These are phyloP conservation scores for Conomelus anceps DNA, from an alignment of 2,888 invertebrate species.

Conservation along the genomic window DNA sequence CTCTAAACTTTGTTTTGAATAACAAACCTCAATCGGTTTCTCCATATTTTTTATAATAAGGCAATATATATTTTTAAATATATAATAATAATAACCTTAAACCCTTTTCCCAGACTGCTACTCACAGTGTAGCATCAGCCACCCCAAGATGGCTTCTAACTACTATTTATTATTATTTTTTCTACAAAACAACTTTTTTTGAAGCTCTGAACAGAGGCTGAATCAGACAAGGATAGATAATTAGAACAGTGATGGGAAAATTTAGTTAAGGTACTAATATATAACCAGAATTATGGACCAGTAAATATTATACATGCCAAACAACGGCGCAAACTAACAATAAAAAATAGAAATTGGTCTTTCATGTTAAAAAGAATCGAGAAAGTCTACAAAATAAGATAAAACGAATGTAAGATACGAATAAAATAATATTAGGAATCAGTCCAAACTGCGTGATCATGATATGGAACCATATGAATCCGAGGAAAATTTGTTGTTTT, in stretches of 20 bases:
- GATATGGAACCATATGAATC: background rate
- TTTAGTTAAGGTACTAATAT: background rate
- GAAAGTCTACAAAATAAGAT: background rate
- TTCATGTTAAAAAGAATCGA: background rate
- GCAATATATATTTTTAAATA: constrained; percentile 6
- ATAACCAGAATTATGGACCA: background rate
- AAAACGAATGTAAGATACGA: background rate
- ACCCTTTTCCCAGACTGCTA: constrained; percentile 5
- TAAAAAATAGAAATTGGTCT: background rate
- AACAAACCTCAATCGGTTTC: constrained; percentile 8
- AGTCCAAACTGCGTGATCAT: background rate
- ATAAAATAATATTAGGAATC: background rate
- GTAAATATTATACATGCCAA: background rate
- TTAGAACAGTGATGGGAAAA: background rate
- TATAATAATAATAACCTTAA: constrained; percentile 6
- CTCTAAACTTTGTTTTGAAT: constrained; percentile 11
- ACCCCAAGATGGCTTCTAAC: background rate
- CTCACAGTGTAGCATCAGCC: background rate
- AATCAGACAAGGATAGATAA: too few species aligned
- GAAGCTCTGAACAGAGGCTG: background rate
- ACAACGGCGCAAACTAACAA: background rate
- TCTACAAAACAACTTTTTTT: background rate
- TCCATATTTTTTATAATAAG: constrained; percentile 5
- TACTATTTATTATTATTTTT: background rate
- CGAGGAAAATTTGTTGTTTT: background rate